A percentile compares a stretch with the other conserved stretches of the same genome.
phyloP scores from a whole-genome alignment of 2,113 vertebrate genomes.

The Lepus americanus region DNA sequence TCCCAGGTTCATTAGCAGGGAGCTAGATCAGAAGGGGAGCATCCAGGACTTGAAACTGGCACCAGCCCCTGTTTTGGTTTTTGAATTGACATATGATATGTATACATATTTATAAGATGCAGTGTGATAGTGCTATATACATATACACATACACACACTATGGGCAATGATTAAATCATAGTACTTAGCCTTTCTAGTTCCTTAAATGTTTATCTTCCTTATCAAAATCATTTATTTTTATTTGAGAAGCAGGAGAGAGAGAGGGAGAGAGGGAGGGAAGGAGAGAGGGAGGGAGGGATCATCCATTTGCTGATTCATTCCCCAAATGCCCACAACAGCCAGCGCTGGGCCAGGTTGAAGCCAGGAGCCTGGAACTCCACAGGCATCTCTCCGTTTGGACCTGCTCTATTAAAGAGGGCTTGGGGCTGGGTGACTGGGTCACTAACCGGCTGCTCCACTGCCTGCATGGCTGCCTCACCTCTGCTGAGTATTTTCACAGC shows the following conservation, averaged over 20 bases:
- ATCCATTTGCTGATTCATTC: no score
- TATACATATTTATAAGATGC: neutral
- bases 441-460: neutral
- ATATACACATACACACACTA: neutral
- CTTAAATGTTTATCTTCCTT: neutral
- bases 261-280: rapidly evolving
- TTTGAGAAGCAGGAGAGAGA: no score
- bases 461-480: neutral
- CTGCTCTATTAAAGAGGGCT: neutral
- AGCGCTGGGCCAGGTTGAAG: no score
- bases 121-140: no score
- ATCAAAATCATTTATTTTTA: no score
- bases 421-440: neutral
- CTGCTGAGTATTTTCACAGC: neutral
- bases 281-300: neutral
- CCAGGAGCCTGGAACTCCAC: no score
- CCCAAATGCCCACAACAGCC: no score
- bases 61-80: no score
- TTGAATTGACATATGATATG: neutral
- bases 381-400: no score
- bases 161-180: neutral
- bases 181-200: neutral
- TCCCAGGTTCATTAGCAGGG: no score
- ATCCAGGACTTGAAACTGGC: no score
- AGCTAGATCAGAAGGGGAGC: no score